A percentile compares a stretch with the other conserved stretches of the same genome.
Conservation (phyloP, 2,113 vertebrate genomes). For the Notarius lentiginosus region DNA sequence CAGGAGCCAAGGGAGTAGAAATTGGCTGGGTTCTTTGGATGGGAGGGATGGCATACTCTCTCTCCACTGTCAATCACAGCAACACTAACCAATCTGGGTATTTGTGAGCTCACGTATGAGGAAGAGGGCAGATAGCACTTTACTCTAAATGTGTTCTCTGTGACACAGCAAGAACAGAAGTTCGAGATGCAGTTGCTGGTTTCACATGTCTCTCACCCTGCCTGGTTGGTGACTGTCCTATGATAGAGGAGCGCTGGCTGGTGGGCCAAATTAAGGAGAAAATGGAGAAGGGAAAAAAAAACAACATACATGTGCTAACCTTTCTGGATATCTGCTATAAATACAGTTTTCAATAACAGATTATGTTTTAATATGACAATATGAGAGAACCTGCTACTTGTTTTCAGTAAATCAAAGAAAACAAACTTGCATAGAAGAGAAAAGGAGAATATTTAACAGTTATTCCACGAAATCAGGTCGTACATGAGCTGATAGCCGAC, state of each 20-base stretch:
- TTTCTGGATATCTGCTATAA: neutral
- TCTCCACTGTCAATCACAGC: neutral
- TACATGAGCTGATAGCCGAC: too few species aligned
- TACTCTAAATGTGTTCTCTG: neutral
- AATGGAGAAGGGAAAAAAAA: neutral
- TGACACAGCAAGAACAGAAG: neutral
- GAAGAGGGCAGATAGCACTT: neutral
- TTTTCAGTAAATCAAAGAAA: neutral
- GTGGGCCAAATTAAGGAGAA: neutral
- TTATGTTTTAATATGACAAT: neutral
- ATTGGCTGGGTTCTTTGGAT: neutral
- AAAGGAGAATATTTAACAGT: neutral
- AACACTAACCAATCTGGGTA: neutral
- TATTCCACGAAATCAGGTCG: too few species aligned
- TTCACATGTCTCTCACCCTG: neutral
- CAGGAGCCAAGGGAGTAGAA: neutral
- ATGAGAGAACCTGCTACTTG: conserved; percentile 17
- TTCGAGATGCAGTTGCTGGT: neutral
- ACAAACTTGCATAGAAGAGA: neutral
- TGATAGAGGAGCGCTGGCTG: neutral
- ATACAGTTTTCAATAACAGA: neutral
- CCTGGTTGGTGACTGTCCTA: too few species aligned
- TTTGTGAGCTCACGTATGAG: neutral
- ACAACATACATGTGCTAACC: neutral
- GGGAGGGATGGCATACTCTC: neutral